Evolutionary conservation across 2,797 vertebrate species (phyloP), one percentile per base, ranked within the genome.

Genomic region (Alosa sapidissima): DNA sequence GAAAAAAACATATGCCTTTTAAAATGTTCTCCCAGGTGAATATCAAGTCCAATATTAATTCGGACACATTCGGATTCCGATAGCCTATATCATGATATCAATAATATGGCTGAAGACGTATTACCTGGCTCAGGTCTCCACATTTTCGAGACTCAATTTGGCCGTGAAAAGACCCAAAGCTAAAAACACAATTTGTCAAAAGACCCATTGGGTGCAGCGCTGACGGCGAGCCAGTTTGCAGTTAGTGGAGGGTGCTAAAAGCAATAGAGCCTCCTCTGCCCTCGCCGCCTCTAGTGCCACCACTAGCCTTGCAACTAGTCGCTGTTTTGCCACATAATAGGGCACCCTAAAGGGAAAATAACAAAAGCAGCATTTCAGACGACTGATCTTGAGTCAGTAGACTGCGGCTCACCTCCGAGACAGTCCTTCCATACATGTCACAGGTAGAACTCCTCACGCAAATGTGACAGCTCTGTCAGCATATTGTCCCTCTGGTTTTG

Each of bases 171-270:
- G 36, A 78, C 72, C 36, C 72, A 47, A 45, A 78, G 72, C 72
- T 78, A 78, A 21, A 78, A 78, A 78, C 72, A 47, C 72, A 47
- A 78, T 78, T 78, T 47, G 72, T 78, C 41, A 21, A 19, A 36
- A 78, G 72, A 10, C 16, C 72, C 72, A 78, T 78, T 78, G 72
- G 72, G 41, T 47, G 1, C 72, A 21, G 72, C 14, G 72, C 41
- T 47, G 72, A 78, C 41, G 41, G 41, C 14, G 24, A 78, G 36
- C 5, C 72, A 2, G 41, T 47, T 21, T 78, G 72, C 72, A 78
- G 72, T 45, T 45, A 78, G 72, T 2, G 41, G 41, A 78, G 72
- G 72, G 72, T 78, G 72, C 72, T 45, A 78, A 78, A 47, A 47
- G 72, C 72, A 45, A 47, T 21, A 21, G 28, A 28, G 28, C 28